Evolutionary conservation across 2,797 vertebrate genomes (phyloP).

Genomic region (Enteromius radiatus): DNA sequence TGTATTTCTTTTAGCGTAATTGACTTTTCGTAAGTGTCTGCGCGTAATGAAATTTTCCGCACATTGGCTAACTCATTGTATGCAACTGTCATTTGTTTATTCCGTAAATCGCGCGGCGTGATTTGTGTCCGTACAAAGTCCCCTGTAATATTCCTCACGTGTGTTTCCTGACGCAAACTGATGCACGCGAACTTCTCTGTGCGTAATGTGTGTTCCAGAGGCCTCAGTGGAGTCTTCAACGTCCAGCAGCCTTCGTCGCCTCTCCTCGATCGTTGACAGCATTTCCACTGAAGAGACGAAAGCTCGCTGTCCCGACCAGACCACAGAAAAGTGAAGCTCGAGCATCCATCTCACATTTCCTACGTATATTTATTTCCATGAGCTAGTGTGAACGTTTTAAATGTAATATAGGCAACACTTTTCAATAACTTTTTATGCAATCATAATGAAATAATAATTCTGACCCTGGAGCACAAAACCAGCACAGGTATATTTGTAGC

Average conservation of each 20-base stretch:
- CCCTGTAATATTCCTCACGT: background rate
- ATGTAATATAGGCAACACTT: background rate
- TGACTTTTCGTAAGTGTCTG: background rate
- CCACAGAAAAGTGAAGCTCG: conserved; percentile 68
- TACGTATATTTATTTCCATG: conserved; percentile 54
- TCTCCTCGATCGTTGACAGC: conserved; percentile 97
- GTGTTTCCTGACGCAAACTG: background rate
- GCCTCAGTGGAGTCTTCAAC: conserved; percentile 80
- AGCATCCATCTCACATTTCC: conserved; percentile 57
- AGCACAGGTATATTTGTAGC: too few relatives aligned
- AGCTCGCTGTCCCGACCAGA: conserved; percentile 71
- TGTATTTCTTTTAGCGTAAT: background rate
- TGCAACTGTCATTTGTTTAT: background rate
- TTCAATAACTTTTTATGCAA: conserved; percentile 8
- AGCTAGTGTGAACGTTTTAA: conserved; percentile 12
- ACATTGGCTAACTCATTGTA: background rate
- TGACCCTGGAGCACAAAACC: too few relatives aligned
- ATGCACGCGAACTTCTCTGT: background rate
- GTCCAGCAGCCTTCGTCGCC: conserved; percentile 90
- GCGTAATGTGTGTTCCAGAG: conserved; percentile 64
- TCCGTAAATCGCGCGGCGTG: background rate
- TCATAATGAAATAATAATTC: background rate
- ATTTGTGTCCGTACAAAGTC: background rate
- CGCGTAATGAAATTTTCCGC: background rate
- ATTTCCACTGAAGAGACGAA: conserved; percentile 89